Base-by-base conservation (phyloP, 2,888 invertebrate species). In the Balanococcus diminutus region DNA sequence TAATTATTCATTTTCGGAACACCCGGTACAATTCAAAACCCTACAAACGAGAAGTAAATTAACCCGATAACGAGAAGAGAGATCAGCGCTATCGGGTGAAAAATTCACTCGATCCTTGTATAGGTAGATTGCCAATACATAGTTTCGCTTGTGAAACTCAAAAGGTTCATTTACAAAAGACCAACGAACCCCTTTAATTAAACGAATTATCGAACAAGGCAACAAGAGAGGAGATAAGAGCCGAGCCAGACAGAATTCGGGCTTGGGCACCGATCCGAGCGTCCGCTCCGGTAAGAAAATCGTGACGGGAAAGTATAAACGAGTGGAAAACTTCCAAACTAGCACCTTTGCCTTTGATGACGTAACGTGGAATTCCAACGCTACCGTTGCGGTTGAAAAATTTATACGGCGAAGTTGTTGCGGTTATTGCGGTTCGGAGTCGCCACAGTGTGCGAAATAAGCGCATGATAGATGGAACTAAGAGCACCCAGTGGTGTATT, bases 371-470 rank as follows among this genome's bases (percentile, higher is more conserved):
- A 16, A 72, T 72, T 72, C 32, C 72, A 25, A 9, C 0, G 28
- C 67, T 28, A 72, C 31, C 72, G 31, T 72, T 25, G 72, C 72
- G 72, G 72, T 72, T 72, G n/a, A 72, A 22, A 72, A 72, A 72
- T 72, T 72, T 72, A 46, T 46, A 72, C 72, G 72, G 72, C 72
- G 72, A 72, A 72, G 72, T 72, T 72, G 72, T 28, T 72, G 72
- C 72, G 72, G 72, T 72, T 16, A 2, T 11, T 32, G 72, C 72
- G 72, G 72, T 72, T 72, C 72, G 3, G 32, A 31, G 61, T 11
- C 61, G 61, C 11, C 61, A 32, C 2, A 11, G 32, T n/a, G 22
- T 9, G 72, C 31, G 72, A 72, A 72, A 72, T 72, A 72, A 32
- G 72, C 31, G 25, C 72, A 72, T 72, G 72, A 72, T 72, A 28